These are phyloP conservation scores for Thera obeliscata DNA, from an alignment of 2,888 invertebrate genomes.

Conservation along the genomic window DNA sequence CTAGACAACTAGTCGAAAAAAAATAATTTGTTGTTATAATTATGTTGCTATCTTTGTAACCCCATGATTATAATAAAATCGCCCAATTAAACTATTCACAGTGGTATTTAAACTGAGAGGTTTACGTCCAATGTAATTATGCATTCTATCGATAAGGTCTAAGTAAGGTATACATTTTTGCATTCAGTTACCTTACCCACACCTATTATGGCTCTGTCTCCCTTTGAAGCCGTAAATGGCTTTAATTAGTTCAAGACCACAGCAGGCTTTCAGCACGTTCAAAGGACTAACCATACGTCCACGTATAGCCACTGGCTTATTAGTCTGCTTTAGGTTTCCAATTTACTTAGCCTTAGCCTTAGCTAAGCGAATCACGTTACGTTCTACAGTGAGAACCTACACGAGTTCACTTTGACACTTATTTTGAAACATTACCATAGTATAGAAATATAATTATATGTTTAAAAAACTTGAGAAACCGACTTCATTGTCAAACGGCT, in stretches of 20 bases:
- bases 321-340: slow-evolving; percentile 31
- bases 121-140: slow-evolving; percentile 24
- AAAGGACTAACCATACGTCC: slow-evolving; percentile 53
- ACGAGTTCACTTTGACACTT: neutral
- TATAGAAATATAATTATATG: too few species aligned
- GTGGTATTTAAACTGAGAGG: neutral
- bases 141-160: slow-evolving; percentile 15
- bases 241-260: slow-evolving; percentile 62
- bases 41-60: too few species aligned
- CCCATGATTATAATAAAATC: neutral
- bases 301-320: slow-evolving; percentile 31
- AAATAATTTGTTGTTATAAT: too few species aligned
- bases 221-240: slow-evolving; percentile 52
- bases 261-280: slow-evolving; percentile 53
- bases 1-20: too few species aligned
- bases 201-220: slow-evolving; percentile 26
- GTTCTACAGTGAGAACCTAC: neutral
- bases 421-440: too few species aligned
- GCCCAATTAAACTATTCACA: neutral
- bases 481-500: neutral
- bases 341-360: slow-evolving; percentile 14
- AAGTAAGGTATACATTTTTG: neutral
- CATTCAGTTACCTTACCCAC: slow-evolving; percentile 22
- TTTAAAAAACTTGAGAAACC: too few species aligned
- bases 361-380: neutral